Percentiles rank a stretch among this genome's conserved stretches.
Evolutionary conservation across 2,797 vertebrate genomes (phyloP).

Genomic region (Myotis vivesi): DNA sequence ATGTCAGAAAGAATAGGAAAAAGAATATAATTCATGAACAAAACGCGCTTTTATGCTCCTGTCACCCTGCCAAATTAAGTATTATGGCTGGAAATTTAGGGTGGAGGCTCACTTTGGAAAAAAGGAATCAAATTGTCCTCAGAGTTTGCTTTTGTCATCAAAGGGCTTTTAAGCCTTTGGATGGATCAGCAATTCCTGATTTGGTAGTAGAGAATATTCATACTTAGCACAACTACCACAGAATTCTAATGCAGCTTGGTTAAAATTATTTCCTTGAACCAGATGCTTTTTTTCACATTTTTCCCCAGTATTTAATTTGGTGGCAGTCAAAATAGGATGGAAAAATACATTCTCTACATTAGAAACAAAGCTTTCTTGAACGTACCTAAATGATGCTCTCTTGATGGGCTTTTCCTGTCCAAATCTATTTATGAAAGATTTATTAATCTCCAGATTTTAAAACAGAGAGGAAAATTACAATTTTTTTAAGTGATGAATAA

Average conservation of each 20-base stretch:
- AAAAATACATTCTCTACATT: conserved; percentile 11
- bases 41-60: conserved; percentile 62
- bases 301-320: conserved; percentile 27
- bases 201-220: background rate
- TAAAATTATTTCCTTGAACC: background rate
- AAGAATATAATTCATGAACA: conserved; percentile 68
- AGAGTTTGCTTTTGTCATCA: conserved; percentile 79
- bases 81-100: conserved; percentile 71
- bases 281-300: background rate
- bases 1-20: conserved; percentile 67
- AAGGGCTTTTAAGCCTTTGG: conserved; percentile 30
- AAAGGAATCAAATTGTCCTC: conserved; percentile 72
- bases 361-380: conserved; percentile 31
- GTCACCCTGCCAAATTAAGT: conserved; percentile 67
- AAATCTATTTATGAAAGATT: conserved; percentile 39
- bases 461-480: conserved; percentile 20
- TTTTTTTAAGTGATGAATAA: conserved; percentile 2
- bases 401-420: conserved; percentile 29
- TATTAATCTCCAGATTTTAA: conserved; percentile 34
- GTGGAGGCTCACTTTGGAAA: conserved; percentile 80
- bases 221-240: background rate
- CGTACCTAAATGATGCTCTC: background rate
- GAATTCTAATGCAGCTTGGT: background rate
- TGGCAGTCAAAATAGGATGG: conserved; percentile 27
- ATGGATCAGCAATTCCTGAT: background rate